phyloP scores from a whole-genome alignment of 1,140 invertebrate genomes.

The Bombus pyrosoma region DNA sequence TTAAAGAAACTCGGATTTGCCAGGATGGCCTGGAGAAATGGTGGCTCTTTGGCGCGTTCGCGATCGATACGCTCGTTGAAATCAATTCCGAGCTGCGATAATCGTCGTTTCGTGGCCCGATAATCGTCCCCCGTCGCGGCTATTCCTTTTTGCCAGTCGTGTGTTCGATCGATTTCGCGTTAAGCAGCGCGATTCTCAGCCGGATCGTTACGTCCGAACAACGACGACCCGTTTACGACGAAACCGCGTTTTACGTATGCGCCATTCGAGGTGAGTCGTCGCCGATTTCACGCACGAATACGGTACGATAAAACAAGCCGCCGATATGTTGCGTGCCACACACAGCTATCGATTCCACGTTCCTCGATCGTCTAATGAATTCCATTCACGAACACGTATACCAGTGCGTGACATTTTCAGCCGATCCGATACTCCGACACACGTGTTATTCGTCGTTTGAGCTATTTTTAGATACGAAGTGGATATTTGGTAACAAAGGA shows the following conservation, averaged over 20 bases:
- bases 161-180: slow-evolving; percentile 43
- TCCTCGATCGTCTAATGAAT: background rate
- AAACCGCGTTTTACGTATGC: slow-evolving; percentile 31
- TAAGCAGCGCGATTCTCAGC: slow-evolving; percentile 24
- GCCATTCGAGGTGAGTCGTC: slow-evolving; percentile 1
- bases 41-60: background rate
- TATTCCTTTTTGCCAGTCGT: slow-evolving; percentile 15
- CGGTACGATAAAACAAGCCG: background rate
- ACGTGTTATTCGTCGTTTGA: no score
- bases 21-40: background rate
- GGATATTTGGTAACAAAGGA: no score
- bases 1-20: slow-evolving; percentile 39
- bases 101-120: slow-evolving; percentile 32
- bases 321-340: background rate
- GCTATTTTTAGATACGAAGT: no score
- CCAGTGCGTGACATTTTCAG: background rate
- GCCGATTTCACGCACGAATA: slow-evolving; percentile 32
- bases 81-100: slow-evolving; percentile 35
- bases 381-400: background rate
- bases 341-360: background rate
- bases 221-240: slow-evolving; percentile 37
- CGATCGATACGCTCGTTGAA: slow-evolving; percentile 46
- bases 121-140: slow-evolving; percentile 2
- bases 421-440: background rate
- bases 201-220: background rate